These are phyloP conservation scores for Clarias magur DNA, from an alignment of 2,113 vertebrate genomes.

Conservation along the genomic window DNA sequence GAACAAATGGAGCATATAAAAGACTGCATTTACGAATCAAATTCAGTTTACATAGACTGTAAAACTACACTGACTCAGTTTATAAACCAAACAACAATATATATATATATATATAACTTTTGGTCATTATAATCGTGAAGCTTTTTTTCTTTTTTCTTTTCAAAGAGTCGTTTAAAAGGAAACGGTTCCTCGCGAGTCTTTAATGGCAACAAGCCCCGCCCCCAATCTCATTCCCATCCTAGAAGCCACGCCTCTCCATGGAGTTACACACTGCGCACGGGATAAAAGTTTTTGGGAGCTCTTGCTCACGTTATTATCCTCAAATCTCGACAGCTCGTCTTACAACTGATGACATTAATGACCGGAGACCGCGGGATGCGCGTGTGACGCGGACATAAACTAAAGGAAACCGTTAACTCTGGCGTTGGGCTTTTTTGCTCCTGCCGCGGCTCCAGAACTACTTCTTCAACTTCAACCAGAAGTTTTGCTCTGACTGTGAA, in stretches of 20 bases:
- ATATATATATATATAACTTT: no score
- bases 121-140: not conserved
- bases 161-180: not conserved
- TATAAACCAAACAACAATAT: not conserved
- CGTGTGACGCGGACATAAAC: slow-evolving; percentile 10
- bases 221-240: slow-evolving; percentile 33
- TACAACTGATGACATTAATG: not conserved
- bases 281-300: slow-evolving; percentile 56
- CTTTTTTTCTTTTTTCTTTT: not conserved
- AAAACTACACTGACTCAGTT: not conserved
- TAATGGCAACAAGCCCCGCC: not conserved
- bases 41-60: not conserved
- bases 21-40: no score
- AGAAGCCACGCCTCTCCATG: slow-evolving; percentile 61
- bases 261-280: slow-evolving; percentile 48
- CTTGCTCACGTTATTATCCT: slow-evolving; percentile 43
- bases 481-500: not conserved
- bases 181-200: not conserved
- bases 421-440: not conserved
- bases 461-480: slow-evolving; percentile 18
- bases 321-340: slow-evolving; percentile 7
- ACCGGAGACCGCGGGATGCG: slow-evolving; percentile 11
- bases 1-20: not conserved
- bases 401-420: slow-evolving; percentile 36
- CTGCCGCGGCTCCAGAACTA: slow-evolving; percentile 14